Conservation (phyloP, 2,888 invertebrate genomes). For the Machimus atricapillus region DNA sequence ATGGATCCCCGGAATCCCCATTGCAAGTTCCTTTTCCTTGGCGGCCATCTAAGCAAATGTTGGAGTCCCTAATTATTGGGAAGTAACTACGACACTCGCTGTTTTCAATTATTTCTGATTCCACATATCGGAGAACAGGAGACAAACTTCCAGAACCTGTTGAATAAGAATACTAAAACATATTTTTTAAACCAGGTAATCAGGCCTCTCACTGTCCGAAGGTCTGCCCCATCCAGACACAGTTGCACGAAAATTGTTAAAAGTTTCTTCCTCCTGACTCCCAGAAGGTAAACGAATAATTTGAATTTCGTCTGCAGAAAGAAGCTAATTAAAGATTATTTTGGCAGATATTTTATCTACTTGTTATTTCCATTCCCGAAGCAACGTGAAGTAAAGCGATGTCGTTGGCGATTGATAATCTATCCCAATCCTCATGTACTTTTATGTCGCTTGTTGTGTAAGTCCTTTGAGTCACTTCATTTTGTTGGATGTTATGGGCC, state of each 20-base stretch:
- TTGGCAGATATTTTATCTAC: neutral
- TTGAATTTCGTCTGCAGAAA: neutral
- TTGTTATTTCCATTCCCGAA: neutral
- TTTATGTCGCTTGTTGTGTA: neutral
- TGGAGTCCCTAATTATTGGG: no score
- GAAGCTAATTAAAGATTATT: neutral
- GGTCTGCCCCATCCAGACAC: neutral
- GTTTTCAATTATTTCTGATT: neutral
- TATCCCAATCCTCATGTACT: neutral
- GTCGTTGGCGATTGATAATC: neutral
- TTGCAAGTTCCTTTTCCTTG: no score
- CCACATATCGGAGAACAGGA: neutral
- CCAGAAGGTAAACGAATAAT: neutral
- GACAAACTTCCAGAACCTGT: neutral
- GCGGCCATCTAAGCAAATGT: no score
- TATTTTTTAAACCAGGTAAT: neutral
- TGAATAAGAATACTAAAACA: neutral
- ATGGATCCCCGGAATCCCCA: no score
- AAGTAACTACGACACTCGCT: neutral
- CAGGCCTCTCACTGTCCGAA: neutral
- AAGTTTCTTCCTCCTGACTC: neutral
- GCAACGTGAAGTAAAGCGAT: neutral
- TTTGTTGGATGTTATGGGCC: neutral
- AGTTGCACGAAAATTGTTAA: neutral
- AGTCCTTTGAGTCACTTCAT: neutral